Base-by-base conservation (phyloP, 2,888 invertebrate genomes). In the Pheosia tremula region DNA sequence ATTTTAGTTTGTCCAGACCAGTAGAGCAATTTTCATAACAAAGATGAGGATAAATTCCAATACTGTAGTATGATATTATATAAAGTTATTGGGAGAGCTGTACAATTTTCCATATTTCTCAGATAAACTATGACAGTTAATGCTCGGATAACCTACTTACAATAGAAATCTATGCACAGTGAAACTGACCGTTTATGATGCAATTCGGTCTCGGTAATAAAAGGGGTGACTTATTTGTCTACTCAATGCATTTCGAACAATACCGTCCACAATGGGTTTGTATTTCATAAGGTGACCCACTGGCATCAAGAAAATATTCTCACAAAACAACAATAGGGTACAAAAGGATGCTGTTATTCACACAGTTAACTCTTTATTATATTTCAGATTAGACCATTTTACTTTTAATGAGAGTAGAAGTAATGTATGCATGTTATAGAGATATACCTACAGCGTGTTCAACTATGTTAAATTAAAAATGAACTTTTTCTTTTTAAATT, bases 321-420 rank as follows among this genome's bases (percentile, higher is more conserved):
- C 93, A 93, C 91, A 91, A 88, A 86, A 86, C 85, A 76, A 91
- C 89, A 93, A 93, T 88, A 67, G 80, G 49, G 24, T 47, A 93
- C 88, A 93, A 93, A 91, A 85, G 91, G 93, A 93, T 92, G 92
- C 91, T 92, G 91, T 93, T 93, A 90, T 91, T 93, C 93, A 93
- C 93, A 92, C 91, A 91, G 91, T 93, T 93, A 90, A 89, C 86
- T 90, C 84, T 86, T 82, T 84, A 84, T 86, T 87, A 83, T 83
- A 74, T 84, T 67, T 59, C 53, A 72, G 66, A 64, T 74, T 85
- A 84, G 74, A 79, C 74, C 80, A 81, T 83, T 83, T 81, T 77
- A 82, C 79, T 78, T 78, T 74, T 72, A 78, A 73, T 71, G 72
- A 71, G 74, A 72, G 61, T 60, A 60, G 55, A 61, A 64, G 62